Conservation (phyloP, 2,888 invertebrate species). For the Campaea margaritaria region DNA sequence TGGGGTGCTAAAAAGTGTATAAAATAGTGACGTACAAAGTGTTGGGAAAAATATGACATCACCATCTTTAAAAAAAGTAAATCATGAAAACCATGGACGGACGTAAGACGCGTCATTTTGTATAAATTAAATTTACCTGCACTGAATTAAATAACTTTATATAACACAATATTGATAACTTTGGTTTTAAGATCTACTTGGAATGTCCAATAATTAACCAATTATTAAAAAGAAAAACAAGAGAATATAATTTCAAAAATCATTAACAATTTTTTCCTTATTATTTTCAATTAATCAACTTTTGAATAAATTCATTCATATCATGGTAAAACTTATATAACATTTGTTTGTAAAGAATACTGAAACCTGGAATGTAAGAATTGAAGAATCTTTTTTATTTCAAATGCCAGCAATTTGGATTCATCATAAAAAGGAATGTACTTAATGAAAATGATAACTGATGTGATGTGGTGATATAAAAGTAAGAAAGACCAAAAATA, state of each 20-base stretch:
- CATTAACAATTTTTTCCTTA: conserved; percentile 4
- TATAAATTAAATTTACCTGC: conserved; percentile 24
- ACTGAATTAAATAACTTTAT: conserved; percentile 11
- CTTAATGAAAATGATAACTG: conserved; percentile 20
- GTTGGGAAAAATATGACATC: conserved; percentile 33
- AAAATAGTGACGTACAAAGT: conserved; percentile 11
- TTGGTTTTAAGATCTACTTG: conserved; percentile 14
- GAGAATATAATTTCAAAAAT: conserved; percentile 3
- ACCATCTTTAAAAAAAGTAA: conserved; percentile 20
- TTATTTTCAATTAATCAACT: conserved; percentile 1
- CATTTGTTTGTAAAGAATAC: conserved; percentile 49
- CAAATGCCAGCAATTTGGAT: conserved; percentile 37
- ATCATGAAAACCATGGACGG: conserved; percentile 32
- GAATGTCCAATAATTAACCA: conserved; percentile 24
- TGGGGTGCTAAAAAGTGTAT: conserved; percentile 13
- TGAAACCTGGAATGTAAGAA: conserved; percentile 64
- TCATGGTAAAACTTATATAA: conserved; percentile 22
- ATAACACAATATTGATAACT: conserved; percentile 3
- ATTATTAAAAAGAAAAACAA: conserved; percentile 5
- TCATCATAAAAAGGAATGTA: conserved; percentile 38
- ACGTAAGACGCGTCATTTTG: conserved; percentile 24
- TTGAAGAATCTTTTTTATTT: conserved; percentile 36
- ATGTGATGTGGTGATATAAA: background rate
- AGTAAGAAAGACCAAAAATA: conserved; percentile 5
- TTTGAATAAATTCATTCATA: conserved; percentile 2